These are phyloP conservation scores for Monarcha castaneiventris DNA, from an alignment of 2,113 vertebrate species.

Conservation along the genomic window DNA sequence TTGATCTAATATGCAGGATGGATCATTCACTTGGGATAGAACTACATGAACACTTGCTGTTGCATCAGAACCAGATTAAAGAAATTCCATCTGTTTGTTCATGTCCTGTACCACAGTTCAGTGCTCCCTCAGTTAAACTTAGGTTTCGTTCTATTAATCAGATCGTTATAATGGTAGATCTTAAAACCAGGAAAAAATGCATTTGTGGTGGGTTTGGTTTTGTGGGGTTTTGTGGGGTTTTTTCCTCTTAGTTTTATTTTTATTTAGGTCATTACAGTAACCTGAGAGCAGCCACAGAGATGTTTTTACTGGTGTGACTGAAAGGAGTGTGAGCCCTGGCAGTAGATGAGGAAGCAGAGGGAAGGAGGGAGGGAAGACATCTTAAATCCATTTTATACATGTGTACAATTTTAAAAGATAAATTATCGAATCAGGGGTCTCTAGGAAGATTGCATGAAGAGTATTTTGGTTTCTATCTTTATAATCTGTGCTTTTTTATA, in stretches of 20 bases:
- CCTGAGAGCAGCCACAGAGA: neutral
- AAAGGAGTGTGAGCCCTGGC: neutral
- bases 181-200: neutral
- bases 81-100: neutral
- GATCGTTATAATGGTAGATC: neutral
- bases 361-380: neutral
- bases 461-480: neutral
- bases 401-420: neutral
- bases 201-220: neutral
- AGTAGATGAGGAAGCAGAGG: neutral
- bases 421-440: neutral
- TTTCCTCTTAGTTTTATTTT: neutral
- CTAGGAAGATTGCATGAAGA: neutral
- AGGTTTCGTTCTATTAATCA: neutral
- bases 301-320: neutral
- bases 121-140: neutral
- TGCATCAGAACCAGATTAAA: neutral
- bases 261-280: neutral
- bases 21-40: neutral
- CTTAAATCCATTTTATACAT: neutral
- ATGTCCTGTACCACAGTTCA: neutral
- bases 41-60: neutral
- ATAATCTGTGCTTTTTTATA: neutral
- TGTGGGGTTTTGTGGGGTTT: accelerated
- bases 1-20: neutral